phyloP scores from a whole-genome alignment of 2,888 invertebrate species.

The Drosophila anomelani region DNA sequence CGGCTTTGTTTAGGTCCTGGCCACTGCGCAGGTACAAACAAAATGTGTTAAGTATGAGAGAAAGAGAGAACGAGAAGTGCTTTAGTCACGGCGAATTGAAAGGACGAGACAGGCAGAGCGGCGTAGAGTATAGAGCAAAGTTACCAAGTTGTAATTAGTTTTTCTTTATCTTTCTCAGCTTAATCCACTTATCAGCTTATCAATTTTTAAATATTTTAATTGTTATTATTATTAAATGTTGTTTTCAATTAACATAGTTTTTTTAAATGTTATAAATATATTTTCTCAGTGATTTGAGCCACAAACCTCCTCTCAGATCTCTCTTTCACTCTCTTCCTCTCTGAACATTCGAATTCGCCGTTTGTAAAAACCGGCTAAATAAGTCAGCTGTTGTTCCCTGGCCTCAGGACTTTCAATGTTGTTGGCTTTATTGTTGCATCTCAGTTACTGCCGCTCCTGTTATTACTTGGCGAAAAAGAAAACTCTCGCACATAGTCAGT shows the following conservation, averaged over 20 bases:
- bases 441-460: slow-evolving; percentile 27
- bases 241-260: neutral
- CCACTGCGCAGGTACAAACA: slow-evolving; percentile 76
- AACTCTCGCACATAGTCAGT: slow-evolving; percentile 43
- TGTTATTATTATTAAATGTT: neutral
- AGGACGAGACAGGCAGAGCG: slow-evolving; percentile 5
- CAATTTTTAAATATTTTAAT: neutral
- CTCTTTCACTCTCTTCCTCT: neutral
- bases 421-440: slow-evolving; percentile 30
- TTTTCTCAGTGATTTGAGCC: neutral
- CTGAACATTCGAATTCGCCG: slow-evolving; percentile 45
- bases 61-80: neutral
- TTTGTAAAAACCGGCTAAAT: slow-evolving; percentile 61
- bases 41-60: slow-evolving; percentile 45
- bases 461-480: slow-evolving; percentile 34
- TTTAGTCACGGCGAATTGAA: slow-evolving; percentile 50
- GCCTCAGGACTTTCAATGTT: slow-evolving; percentile 47
- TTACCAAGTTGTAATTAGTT: neutral
- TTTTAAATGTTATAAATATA: neutral
- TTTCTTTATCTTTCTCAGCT: neutral
- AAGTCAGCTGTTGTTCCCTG: slow-evolving; percentile 60
- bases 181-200: neutral
- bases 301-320: neutral
- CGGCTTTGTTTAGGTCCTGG: slow-evolving; percentile 24
- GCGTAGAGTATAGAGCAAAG: neutral